Evolutionary conservation across 2,113 vertebrate species (phyloP).

Genomic region (Nannobrachium achirus): DNA sequence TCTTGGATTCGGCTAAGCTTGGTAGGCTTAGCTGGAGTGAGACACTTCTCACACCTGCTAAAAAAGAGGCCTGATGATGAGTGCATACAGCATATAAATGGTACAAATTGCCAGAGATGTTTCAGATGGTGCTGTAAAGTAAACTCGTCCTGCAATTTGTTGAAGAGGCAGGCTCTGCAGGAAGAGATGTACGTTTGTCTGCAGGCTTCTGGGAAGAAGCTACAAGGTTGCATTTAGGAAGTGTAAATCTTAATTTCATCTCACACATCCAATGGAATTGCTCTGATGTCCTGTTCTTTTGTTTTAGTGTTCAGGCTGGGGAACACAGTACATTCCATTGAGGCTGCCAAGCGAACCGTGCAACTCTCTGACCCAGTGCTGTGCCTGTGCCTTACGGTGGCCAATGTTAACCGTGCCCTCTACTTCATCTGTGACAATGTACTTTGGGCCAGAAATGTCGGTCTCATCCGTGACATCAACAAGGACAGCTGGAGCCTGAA

Average conservation of each 20-base stretch:
- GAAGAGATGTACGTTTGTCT: too few species aligned
- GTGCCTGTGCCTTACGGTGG: conserved; percentile 83
- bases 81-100: too few species aligned
- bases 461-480: conserved; percentile 78
- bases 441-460: conserved; percentile 84
- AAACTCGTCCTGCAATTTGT: too few species aligned
- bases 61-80: too few species aligned
- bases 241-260: not conserved
- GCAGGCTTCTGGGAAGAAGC: too few species aligned
- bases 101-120: too few species aligned
- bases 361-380: conserved; percentile 81
- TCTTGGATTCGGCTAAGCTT: too few species aligned
- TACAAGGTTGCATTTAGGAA: too few species aligned
- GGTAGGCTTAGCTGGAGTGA: too few species aligned
- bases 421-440: conserved; percentile 90
- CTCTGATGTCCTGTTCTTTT: conserved; percentile 36
- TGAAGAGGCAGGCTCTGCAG: too few species aligned
- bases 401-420: conserved; percentile 85
- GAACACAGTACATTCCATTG: conserved; percentile 85
- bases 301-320: conserved; percentile 91
- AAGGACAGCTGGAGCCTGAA: conserved; percentile 83
- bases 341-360: conserved; percentile 81
- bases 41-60: too few species aligned
- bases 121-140: too few species aligned
- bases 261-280: not conserved